Percentiles rank a stretch among this genome's conserved stretches.
phyloP scores from a whole-genome alignment of 2,113 vertebrate genomes.

The Jaculus jaculus region DNA sequence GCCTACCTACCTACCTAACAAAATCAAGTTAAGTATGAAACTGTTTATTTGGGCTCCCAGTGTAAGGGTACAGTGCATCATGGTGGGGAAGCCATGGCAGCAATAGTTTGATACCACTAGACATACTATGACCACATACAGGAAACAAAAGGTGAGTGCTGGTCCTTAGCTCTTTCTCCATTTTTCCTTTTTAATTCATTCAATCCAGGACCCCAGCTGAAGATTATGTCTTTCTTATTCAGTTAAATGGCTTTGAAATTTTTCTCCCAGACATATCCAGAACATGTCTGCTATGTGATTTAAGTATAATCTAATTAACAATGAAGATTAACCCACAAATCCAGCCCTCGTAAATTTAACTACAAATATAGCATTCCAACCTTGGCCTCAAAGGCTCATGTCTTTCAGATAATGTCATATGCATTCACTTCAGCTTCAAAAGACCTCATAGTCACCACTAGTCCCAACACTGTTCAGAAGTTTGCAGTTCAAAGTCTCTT shows the following conservation, averaged over 20 bases:
- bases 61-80: background rate
- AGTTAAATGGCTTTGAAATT: too few species aligned
- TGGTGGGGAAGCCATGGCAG: too few species aligned
- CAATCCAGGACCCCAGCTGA: background rate
- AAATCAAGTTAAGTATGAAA: background rate
- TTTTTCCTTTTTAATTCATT: background rate
- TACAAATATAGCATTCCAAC: background rate
- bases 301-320: background rate
- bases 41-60: background rate
- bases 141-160: background rate
- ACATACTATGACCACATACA: background rate
- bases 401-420: background rate
- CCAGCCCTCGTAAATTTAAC: background rate
- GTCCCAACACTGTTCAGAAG: too few species aligned
- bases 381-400: background rate
- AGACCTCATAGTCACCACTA: background rate
- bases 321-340: background rate
- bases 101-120: background rate
- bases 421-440: background rate
- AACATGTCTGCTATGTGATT: background rate
- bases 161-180: too few species aligned
- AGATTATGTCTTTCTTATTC: too few species aligned
- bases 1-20: background rate
- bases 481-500: background rate
- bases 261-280: background rate